Percentiles rank a stretch among this genome's conserved stretches.
Evolutionary conservation across 2,113 vertebrate species (phyloP).

Genomic region (Chionodraco myersi): DNA sequence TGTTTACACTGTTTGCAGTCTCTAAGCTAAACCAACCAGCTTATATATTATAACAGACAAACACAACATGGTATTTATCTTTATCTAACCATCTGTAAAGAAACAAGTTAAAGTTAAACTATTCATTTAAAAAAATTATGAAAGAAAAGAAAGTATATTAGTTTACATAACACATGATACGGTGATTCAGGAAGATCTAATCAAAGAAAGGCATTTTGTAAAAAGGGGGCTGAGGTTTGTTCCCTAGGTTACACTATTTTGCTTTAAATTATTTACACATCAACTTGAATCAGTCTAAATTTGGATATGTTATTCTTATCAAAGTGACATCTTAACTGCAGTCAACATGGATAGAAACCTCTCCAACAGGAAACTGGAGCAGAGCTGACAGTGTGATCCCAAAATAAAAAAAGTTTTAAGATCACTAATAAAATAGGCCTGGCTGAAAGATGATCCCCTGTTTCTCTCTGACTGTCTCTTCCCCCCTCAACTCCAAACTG

Average conservation of each 20-base stretch:
- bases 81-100: too few species aligned
- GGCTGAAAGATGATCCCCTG: conserved; percentile 57
- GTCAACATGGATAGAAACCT: conserved; percentile 23
- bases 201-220: not conserved
- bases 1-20: not conserved
- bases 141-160: not conserved
- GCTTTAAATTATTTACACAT: not conserved
- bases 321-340: not conserved
- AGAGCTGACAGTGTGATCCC: conserved; percentile 50
- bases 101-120: not conserved
- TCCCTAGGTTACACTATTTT: not conserved
- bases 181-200: not conserved
- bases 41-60: not conserved
- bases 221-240: too few species aligned
- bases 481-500: conserved; percentile 25
- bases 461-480: conserved; percentile 34
- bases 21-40: not conserved
- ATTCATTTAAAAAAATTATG: not conserved
- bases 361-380: conserved; percentile 43
- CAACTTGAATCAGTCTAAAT: not conserved
- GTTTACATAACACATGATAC: not conserved
- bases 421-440: conserved; percentile 59
- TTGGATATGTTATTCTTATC: not conserved
- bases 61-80: not conserved
- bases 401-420: conserved; percentile 39